Evolutionary conservation across 1,140 invertebrate species (phyloP).

Genomic region (Marisa cornuarietis): DNA sequence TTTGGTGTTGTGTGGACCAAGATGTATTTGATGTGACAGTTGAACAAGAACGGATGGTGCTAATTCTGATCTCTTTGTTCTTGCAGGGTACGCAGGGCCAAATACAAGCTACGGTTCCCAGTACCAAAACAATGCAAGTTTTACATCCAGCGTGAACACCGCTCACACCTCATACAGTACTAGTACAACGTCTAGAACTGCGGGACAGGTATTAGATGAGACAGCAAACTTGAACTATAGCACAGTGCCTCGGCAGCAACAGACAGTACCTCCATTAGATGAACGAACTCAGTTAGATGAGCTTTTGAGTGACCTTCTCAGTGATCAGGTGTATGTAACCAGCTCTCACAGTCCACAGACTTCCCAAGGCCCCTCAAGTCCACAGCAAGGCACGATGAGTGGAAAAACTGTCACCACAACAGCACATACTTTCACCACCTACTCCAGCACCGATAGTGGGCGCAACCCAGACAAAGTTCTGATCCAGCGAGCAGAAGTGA

Average conservation of each 20-base stretch:
- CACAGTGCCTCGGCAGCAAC: conserved; percentile 35
- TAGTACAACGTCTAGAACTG: conserved; percentile 16
- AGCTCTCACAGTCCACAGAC: conserved; percentile 28
- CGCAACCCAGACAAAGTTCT: conserved; percentile 44
- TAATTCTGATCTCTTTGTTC: neutral
- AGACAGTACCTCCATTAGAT: conserved; percentile 38
- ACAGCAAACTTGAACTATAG: conserved; percentile 27
- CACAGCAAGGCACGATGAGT: conserved; percentile 35
- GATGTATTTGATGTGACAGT: no score
- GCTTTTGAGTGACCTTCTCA: conserved; percentile 62
- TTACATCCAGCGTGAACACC: conserved; percentile 30
- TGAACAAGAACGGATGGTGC: no score
- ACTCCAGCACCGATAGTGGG: conserved; percentile 31
- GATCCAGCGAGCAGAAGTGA: conserved; percentile 55
- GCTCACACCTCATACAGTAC: conserved; percentile 32
- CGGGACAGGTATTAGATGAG: conserved; percentile 12
- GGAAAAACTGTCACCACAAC: conserved; percentile 44
- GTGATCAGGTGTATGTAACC: conserved; percentile 51
- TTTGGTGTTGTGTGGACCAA: no score
- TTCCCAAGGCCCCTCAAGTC: conserved; percentile 32
- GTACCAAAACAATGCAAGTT: conserved; percentile 17
- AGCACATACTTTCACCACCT: conserved; percentile 52
- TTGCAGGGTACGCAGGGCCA: conserved; percentile 32
- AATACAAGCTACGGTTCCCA: conserved; percentile 31
- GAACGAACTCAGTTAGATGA: conserved; percentile 63